Base-by-base conservation (phyloP, 2,113 vertebrate species). In the Neofelis nebulosa region DNA sequence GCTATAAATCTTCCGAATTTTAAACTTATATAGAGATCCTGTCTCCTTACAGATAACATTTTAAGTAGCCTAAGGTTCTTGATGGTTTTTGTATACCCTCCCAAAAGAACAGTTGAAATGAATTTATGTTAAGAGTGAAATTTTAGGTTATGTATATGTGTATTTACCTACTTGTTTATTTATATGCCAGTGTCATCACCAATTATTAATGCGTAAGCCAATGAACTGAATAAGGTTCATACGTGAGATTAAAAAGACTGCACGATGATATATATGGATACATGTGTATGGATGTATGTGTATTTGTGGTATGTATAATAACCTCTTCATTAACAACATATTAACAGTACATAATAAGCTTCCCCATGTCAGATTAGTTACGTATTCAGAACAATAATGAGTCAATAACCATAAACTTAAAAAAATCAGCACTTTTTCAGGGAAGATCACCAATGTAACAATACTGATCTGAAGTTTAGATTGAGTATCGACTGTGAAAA, bases 1-100 rank as follows among this genome's bases (percentile, higher is more conserved):
- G 21, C 89, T 63, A 76, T 93, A 90, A 81, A 84, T 94, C 71
- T 78, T 48, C n/a, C 85, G 94, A 97, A 80, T 98, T 86, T 91
- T 78, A 91, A 93, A 96, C 96, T 97, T 74, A 78, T 78, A 66
- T 68, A 52, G 90, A 94, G 41, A 94, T 88, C 4, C n/a, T 84
- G 3, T 90, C 45, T 92, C 57, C 36, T 84, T 86, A 88, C 19
- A 81, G 87, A 85, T 69, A 96, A 52, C 27, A 76, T 52, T 97
- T 94, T 69, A 96, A 94, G 84, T 84, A 55, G 71, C 68, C 55
- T 89, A 25, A 86, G 31, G 21, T 86, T 18, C 79, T 19, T 68
- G 36, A 31, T 71, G 90, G 10, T 95, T 89, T 93, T 78, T 50
- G 71, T 80, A 61, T 57, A 55, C 4, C 9, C 6, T 29, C 23